Evolutionary conservation across 2,888 invertebrate species (phyloP).

Genomic region (Tupiocoris notatus): DNA sequence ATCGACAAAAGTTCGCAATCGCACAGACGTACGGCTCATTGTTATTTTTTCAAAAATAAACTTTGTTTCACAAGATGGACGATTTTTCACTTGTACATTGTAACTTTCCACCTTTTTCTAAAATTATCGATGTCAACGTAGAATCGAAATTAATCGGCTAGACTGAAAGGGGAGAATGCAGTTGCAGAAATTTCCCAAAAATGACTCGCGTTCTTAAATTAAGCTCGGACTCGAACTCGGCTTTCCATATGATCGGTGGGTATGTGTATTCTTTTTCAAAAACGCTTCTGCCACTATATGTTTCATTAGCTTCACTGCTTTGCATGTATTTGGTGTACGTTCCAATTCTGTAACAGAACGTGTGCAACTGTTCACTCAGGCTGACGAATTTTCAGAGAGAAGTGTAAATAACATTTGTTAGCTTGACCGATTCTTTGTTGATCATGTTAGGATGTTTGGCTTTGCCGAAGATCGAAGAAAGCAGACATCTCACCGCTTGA

Average conservation of each 20-base stretch:
- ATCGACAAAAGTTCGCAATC: too few relatives aligned
- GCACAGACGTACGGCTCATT: neutral
- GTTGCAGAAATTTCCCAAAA: too few relatives aligned
- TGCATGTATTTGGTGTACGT: slow-evolving; percentile 43
- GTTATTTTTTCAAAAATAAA: neutral
- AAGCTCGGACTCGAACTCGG: too few relatives aligned
- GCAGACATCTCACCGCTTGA: too few relatives aligned
- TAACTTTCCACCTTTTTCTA: neutral
- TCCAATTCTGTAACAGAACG: slow-evolving; percentile 43
- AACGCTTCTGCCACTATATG: slow-evolving; percentile 8
- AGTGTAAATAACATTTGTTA: neutral
- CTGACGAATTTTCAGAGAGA: slow-evolving; percentile 45
- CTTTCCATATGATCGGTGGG: neutral
- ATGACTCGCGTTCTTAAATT: too few relatives aligned
- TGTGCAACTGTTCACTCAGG: slow-evolving; percentile 47
- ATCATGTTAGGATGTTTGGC: too few relatives aligned
- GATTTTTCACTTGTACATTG: neutral
- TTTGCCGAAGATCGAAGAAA: neutral
- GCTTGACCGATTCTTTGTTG: too few relatives aligned
- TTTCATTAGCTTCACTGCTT: slow-evolving; percentile 13
- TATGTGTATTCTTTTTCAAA: slow-evolving; percentile 6
- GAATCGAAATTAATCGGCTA: too few relatives aligned
- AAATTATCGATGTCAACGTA: too few relatives aligned
- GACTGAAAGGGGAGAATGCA: too few relatives aligned
- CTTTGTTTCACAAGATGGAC: neutral